phyloP scores from a whole-genome alignment of 1,140 invertebrate species.

The Listronotus oregonensis region DNA sequence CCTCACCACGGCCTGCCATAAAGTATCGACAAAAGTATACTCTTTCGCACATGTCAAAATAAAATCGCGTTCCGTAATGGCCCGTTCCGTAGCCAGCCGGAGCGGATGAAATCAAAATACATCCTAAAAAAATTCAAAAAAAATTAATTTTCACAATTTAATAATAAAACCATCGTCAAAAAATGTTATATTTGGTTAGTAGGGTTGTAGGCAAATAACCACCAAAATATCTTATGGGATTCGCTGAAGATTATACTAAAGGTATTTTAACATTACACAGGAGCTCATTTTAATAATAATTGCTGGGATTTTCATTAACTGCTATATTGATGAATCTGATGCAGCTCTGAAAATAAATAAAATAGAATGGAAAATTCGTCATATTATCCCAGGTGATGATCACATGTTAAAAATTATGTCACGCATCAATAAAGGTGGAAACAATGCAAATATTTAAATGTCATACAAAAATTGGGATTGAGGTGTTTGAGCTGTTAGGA shows the following conservation, averaged over 20 bases:
- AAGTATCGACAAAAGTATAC: too few relatives aligned
- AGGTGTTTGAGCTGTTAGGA: constrained; percentile 38
- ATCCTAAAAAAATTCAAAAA: too few relatives aligned
- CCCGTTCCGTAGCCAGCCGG: too few relatives aligned
- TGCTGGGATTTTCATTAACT: constrained; percentile 1
- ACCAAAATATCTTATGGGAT: constrained; percentile 31
- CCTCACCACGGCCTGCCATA: too few relatives aligned
- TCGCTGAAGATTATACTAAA: constrained; percentile 37
- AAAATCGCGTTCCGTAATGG: too few relatives aligned
- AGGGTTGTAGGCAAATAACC: constrained; percentile 15
- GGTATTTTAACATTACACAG: constrained; percentile 33
- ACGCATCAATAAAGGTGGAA: too few relatives aligned
- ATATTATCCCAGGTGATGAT: constrained; percentile 17
- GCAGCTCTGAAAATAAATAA: constrained; percentile 23
- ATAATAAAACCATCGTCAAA: too few relatives aligned
- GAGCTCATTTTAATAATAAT: constrained; percentile 35
- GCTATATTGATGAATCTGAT: constrained; percentile 13
- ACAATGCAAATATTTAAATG: constrained; percentile 25
- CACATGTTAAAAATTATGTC: constrained; percentile 10
- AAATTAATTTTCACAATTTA: too few relatives aligned
- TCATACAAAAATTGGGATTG: constrained; percentile 33
- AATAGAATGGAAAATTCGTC: constrained; percentile 38
- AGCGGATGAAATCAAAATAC: too few relatives aligned
- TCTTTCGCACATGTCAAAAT: too few relatives aligned
- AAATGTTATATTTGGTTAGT: too few relatives aligned